Conservation (phyloP, 2,797 vertebrate species). For the Sciaenops ocellatus region DNA sequence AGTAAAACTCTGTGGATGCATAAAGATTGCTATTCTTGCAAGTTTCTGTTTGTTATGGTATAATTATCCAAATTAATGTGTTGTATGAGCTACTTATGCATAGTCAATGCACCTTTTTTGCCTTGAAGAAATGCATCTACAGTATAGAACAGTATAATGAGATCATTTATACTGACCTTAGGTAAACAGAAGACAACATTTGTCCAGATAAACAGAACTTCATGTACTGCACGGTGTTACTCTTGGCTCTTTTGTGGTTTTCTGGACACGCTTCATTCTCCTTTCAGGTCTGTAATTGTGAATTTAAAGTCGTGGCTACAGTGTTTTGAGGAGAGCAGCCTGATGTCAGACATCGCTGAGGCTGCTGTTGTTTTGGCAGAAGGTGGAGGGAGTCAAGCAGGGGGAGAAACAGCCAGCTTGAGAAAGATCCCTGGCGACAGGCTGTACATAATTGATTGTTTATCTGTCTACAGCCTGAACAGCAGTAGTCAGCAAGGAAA, state of each 20-base stretch:
- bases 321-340: constrained; percentile 47
- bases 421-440: constrained; percentile 74
- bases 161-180: not conserved
- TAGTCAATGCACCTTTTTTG: not conserved
- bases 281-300: constrained; percentile 12
- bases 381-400: constrained; percentile 55
- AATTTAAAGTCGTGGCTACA: constrained; percentile 24
- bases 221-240: not conserved
- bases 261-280: not conserved
- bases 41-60: not conserved
- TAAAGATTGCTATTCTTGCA: too few species aligned
- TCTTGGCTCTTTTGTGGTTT: not conserved
- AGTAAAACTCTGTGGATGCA: not conserved
- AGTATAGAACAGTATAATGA: not conserved
- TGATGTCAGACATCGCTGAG: constrained; percentile 48
- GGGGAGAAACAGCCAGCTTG: constrained; percentile 44
- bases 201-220: not conserved
- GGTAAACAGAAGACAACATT: not conserved
- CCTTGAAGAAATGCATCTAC: not conserved
- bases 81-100: not conserved
- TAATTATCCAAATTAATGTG: constrained; percentile 1
- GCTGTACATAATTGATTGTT: constrained; percentile 87
- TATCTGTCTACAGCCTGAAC: constrained; percentile 81
- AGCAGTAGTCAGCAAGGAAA: constrained; percentile 65
- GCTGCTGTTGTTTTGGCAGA: constrained; percentile 63